A percentile compares a stretch with the other conserved stretches of the same genome.
Conservation (phyloP, 1,140 invertebrate genomes). For the Leptinotarsa texana region DNA sequence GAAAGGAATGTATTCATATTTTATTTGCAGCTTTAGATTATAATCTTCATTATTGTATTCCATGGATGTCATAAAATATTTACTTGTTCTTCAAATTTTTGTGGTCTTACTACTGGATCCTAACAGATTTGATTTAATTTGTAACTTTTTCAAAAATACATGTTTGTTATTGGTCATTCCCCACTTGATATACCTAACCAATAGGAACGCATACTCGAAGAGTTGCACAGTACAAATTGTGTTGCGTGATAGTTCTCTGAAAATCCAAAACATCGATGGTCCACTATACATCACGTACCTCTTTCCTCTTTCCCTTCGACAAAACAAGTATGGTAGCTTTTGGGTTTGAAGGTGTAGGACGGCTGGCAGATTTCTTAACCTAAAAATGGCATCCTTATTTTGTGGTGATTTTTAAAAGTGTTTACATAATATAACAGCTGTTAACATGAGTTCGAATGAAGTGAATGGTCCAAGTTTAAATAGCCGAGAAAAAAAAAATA, state of each 20-base stretch:
- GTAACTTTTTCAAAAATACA: not conserved
- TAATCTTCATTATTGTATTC: no score
- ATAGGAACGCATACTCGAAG: not conserved
- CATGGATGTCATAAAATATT: no score
- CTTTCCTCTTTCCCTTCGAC: slow-evolving; percentile 24
- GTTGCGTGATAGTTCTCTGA: not conserved
- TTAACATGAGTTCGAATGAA: not conserved
- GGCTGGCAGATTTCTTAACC: slow-evolving; percentile 21
- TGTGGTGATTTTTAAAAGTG: slow-evolving; percentile 5
- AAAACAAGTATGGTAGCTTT: slow-evolving; percentile 23
- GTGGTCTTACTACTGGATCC: no score
- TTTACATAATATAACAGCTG: slow-evolving; percentile 10
- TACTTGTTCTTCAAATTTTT: no score
- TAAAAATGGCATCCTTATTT: slow-evolving; percentile 13
- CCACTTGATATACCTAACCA: not conserved
- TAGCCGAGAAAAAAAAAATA: not conserved
- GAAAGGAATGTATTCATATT: no score
- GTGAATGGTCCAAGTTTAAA: not conserved
- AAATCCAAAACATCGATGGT: slow-evolving; percentile 9
- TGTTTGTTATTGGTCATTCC: slow-evolving; percentile 6
- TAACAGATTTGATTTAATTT: not conserved
- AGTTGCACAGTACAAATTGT: not conserved
- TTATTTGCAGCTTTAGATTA: no score
- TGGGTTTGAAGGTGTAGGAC: slow-evolving; percentile 5
- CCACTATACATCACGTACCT: slow-evolving; percentile 26